Evolutionary conservation across 2,888 invertebrate species (phyloP).

Genomic region (Trilocha varians): DNA sequence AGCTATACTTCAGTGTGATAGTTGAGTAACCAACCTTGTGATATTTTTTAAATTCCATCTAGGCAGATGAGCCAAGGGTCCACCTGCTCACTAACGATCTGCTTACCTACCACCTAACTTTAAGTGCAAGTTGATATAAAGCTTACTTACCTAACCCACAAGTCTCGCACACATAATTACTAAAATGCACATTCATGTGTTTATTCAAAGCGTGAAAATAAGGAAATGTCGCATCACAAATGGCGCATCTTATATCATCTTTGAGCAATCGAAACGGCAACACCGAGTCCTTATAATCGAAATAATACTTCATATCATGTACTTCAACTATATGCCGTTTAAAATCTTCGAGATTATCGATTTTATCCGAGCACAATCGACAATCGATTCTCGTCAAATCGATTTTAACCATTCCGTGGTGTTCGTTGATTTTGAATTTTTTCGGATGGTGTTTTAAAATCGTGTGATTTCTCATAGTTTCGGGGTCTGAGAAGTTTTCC

Average conservation of each 20-base stretch:
- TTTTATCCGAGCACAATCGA: conserved; percentile 35
- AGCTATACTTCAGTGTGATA: too few relatives aligned
- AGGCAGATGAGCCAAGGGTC: too few relatives aligned
- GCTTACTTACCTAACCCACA: conserved; percentile 44
- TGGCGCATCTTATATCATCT: conserved; percentile 41
- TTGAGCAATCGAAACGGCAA: conserved; percentile 43
- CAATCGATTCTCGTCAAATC: conserved; percentile 56
- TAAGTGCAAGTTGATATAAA: background rate
- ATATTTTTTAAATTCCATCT: too few relatives aligned
- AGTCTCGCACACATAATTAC: conserved; percentile 58
- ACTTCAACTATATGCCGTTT: conserved; percentile 36
- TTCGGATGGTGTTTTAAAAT: conserved; percentile 33
- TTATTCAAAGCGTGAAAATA: conserved; percentile 60
- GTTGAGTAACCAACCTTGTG: too few relatives aligned
- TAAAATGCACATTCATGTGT: conserved; percentile 61
- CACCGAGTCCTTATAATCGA: conserved; percentile 41
- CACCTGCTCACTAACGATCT: too few relatives aligned
- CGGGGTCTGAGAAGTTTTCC: conserved; percentile 34
- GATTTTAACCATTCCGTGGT: conserved; percentile 57
- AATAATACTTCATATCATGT: conserved; percentile 50
- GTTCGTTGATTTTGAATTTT: conserved; percentile 50
- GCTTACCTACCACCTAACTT: background rate
- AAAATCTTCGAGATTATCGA: conserved; percentile 41
- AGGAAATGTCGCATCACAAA: conserved; percentile 40
- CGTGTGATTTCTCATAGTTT: conserved; percentile 33